Evolutionary conservation across 2,797 vertebrate genomes (phyloP), one percentile per base, ranked within the genome.

Genomic region (Discoglossus pictus): DNA sequence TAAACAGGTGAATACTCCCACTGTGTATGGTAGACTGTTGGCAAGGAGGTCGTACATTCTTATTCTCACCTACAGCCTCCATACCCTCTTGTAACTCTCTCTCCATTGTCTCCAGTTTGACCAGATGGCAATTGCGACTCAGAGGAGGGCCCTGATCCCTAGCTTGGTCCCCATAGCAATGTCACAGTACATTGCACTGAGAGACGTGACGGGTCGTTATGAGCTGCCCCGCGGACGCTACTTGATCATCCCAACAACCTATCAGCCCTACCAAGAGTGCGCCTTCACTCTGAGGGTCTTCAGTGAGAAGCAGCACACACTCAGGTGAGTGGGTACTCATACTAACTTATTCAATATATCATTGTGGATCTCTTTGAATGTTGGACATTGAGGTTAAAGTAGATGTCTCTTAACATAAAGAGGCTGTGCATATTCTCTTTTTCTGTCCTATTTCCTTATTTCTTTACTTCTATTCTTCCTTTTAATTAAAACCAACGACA

Each of bases 201-300:
- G 81, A 13, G 80, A 82, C 21, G 71, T 85, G 34, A 79, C 78
- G 7, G 69, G 71, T 35, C 76, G 74, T 61, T 77, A 73, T 51
- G 61, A 73, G 18, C 74, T 84, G 61, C 58, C 59, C 1, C 77
- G 78, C 0, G 82, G 79, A 6, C 75, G 79, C 27, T 86, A 84
- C 52, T 55, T 86, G 39, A 65, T 84, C 62, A 78, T 86, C 13
- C 79, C 84, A 6, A 81, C 78, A 55, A 56, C 80, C 0, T 43
- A 69, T 9, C 55, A 51, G 1, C 65, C 65, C 0, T 51, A 79
- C 43, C 75, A 82, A 3, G 80, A 83, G 68, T 68, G 75, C 0
- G 76, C 74, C 50, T 86, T 84, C 61, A 82, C 58, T 2, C 65
- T 86, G 54, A 78, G 84, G 8, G 21, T 83, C 60, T 82, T 81